phyloP scores from a whole-genome alignment of 2,888 invertebrate species.

The Lasius platythorax region DNA sequence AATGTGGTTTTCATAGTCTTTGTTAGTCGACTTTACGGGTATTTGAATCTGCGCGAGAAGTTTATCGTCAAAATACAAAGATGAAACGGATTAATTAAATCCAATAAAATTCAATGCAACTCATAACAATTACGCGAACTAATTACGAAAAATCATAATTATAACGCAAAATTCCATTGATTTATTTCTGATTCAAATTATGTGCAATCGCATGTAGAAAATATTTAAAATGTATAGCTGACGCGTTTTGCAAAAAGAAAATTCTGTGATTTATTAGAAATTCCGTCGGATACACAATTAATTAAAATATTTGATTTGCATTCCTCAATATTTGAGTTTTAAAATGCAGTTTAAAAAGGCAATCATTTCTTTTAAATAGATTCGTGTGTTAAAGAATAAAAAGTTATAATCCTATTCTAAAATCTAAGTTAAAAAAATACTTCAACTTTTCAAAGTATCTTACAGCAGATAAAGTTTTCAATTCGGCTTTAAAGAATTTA shows the following conservation, averaged over 20 bases:
- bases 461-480: constrained; percentile 12
- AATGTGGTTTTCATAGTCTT: constrained; percentile 13
- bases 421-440: constrained; percentile 22
- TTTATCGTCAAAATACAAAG: not conserved
- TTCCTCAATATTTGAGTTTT: not conserved
- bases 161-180: not conserved
- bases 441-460: constrained; percentile 18
- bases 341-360: not conserved
- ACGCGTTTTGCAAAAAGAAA: not conserved
- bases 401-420: constrained; percentile 6
- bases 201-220: not conserved
- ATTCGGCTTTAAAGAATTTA: constrained; percentile 12
- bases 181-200: not conserved
- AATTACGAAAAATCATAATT: not conserved
- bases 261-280: not conserved
- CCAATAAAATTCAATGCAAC: not conserved
- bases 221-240: not conserved
- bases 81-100: not conserved
- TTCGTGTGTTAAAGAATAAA: not conserved
- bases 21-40: constrained; percentile 8
- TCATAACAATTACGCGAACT: not conserved
- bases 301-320: not conserved
- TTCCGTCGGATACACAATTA: not conserved
- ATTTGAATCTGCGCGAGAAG: not conserved
- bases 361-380: not conserved